Conservation (phyloP, 2,888 invertebrate genomes). For the Eubasilissa splendida region DNA sequence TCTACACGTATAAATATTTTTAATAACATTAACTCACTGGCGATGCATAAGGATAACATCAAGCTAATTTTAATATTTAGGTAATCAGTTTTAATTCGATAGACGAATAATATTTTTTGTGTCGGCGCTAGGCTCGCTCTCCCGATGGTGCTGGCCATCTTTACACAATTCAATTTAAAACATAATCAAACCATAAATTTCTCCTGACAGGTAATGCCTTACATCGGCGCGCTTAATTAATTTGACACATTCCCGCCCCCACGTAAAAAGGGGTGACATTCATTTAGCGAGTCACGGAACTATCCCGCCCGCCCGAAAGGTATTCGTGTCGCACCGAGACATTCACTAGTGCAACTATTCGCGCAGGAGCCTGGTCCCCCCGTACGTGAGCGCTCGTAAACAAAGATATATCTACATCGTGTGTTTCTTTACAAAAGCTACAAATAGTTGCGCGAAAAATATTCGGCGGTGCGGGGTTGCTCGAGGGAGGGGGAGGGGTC, state of each 20-base stretch:
- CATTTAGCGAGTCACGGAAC: conserved; percentile 51
- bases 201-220: conserved; percentile 14
- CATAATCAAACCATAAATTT: conserved; percentile 21
- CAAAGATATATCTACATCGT: conserved; percentile 54
- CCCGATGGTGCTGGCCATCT: neutral
- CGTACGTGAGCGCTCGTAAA: conserved; percentile 52
- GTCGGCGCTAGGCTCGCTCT: neutral
- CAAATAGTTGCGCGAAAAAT: conserved; percentile 57
- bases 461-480: conserved; percentile 43
- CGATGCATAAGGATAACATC: too few relatives aligned
- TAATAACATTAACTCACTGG: too few relatives aligned
- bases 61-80: too few relatives aligned
- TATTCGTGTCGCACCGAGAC: conserved; percentile 45
- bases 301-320: conserved; percentile 48
- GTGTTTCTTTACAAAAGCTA: conserved; percentile 46
- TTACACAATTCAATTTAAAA: conserved; percentile 24
- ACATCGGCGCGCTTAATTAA: conserved; percentile 43
- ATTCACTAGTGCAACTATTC: conserved; percentile 54
- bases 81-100: too few relatives aligned
- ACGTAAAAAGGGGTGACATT: conserved; percentile 45
- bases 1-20: neutral
- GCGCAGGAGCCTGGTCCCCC: conserved; percentile 36
- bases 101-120: neutral
- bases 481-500: neutral
- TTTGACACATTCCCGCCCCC: conserved; percentile 42